phyloP scores from a whole-genome alignment of 2,888 invertebrate species.

The Yponomeuta sedellus region DNA sequence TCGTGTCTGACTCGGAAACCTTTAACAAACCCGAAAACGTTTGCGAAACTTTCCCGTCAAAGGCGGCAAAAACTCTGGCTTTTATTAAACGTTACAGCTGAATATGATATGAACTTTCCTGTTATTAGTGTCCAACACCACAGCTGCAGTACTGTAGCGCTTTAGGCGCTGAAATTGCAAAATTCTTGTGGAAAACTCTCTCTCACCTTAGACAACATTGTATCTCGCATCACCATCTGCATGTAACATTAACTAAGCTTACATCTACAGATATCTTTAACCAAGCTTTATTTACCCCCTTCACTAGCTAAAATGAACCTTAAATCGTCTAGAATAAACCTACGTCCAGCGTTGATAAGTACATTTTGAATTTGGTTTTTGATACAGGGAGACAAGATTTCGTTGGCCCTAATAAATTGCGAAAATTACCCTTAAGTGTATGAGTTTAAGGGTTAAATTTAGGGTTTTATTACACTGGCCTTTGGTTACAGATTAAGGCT shows the following conservation, averaged over 20 bases:
- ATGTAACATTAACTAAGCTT: neutral
- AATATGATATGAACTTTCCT: neutral
- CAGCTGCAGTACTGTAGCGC: too few species aligned
- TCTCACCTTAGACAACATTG: neutral
- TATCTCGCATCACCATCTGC: neutral
- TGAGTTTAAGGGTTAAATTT: neutral
- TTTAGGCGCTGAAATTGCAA: too few species aligned
- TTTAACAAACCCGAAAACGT: conserved; percentile 4
- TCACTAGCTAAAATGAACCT: neutral
- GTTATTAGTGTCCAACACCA: neutral
- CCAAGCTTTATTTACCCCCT: neutral
- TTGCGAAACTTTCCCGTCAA: neutral
- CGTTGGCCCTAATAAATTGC: neutral
- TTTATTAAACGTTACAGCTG: neutral
- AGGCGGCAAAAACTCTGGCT: conserved; percentile 1
- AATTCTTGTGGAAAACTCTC: neutral
- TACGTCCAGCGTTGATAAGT: neutral
- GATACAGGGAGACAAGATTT: neutral
- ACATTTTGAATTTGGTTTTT: neutral
- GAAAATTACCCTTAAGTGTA: neutral
- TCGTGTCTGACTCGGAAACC: neutral
- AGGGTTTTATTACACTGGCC: neutral
- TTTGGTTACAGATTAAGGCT: conserved; percentile 8
- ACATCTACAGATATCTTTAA: neutral
- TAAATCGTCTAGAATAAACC: neutral